Evolutionary conservation across 2,113 vertebrate genomes (phyloP).

Genomic region (Takifugu bimaculatus): DNA sequence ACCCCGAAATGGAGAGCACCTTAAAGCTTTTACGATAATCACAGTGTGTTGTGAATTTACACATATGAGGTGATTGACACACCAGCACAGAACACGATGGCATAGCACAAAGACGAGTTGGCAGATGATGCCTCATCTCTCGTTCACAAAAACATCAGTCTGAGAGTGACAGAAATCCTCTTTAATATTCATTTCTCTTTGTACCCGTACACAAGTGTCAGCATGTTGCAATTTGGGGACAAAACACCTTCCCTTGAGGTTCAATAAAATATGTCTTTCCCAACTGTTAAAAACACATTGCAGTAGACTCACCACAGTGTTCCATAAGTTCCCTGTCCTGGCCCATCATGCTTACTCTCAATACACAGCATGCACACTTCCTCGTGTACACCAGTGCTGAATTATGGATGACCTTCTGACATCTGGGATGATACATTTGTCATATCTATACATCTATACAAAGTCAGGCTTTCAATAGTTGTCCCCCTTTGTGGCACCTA

Average conservation of each 20-base stretch:
- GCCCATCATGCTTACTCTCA: conserved; percentile 17
- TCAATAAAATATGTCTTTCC: conserved; percentile 33
- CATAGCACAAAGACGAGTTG: conserved; percentile 32
- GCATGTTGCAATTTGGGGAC: not conserved
- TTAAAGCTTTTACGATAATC: conserved; percentile 32
- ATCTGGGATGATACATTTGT: conserved; percentile 66
- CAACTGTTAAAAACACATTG: conserved; percentile 45
- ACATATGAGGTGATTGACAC: conserved; percentile 53
- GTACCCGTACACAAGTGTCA: conserved; percentile 6
- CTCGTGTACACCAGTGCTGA: conserved; percentile 39
- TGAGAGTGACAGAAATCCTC: conserved; percentile 49
- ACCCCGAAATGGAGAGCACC: conserved; percentile 12
- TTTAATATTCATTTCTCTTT: conserved; percentile 51
- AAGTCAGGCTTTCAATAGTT: conserved; percentile 55
- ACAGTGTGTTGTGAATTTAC: conserved; percentile 10
- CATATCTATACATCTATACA: conserved; percentile 60
- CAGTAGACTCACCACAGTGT: conserved; percentile 32
- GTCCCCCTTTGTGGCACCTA: conserved; percentile 57
- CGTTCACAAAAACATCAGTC: conserved; percentile 54
- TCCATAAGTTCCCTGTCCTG: conserved; percentile 36
- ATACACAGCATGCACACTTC: conserved; percentile 18
- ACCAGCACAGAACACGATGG: conserved; percentile 53
- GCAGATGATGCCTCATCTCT: conserved; percentile 17
- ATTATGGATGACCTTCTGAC: conserved; percentile 68
- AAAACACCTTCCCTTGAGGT: too few species aligned